phyloP scores from a whole-genome alignment of 2,888 invertebrate species.

The Agrotis exclamationis region DNA sequence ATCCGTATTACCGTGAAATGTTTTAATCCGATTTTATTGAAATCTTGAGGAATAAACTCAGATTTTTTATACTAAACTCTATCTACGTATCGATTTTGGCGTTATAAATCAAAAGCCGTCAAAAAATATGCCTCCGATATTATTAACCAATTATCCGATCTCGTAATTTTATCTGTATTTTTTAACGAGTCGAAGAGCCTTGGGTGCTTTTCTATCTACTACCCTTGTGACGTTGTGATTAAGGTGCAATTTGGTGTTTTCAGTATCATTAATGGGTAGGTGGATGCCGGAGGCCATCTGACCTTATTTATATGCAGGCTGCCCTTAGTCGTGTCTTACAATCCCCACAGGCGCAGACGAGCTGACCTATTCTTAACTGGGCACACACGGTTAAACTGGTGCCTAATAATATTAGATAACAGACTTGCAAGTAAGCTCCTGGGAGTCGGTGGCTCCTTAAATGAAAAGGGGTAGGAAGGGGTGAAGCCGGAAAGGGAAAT shows the following conservation, averaged over 20 bases:
- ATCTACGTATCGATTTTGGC: background rate
- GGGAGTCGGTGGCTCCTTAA: conserved; percentile 29
- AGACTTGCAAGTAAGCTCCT: conserved; percentile 38
- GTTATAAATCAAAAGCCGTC: conserved; percentile 32
- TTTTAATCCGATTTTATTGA: background rate
- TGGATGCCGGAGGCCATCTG: conserved; percentile 27
- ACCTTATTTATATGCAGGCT: conserved; percentile 42
- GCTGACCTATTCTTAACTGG: conserved; percentile 38
- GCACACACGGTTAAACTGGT: conserved; percentile 34
- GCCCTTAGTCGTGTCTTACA: conserved; percentile 26
- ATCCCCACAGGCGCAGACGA: conserved; percentile 38
- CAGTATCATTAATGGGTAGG: conserved; percentile 9
- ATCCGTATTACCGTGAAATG: background rate
- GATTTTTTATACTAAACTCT: background rate
- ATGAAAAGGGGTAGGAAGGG: conserved; percentile 35
- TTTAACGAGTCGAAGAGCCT: conserved; percentile 3
- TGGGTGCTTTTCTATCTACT: background rate
- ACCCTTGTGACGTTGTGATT: background rate
- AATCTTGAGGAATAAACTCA: conserved; percentile 9
- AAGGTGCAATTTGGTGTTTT: conserved; percentile 10
- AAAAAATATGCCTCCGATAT: conserved; percentile 12
- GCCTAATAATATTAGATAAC: conserved; percentile 53
- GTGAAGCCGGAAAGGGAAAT: conserved; percentile 29
- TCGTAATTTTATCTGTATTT: conserved; percentile 2
- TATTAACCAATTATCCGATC: conserved; percentile 32